Percentiles rank a stretch among this genome's conserved stretches.
phyloP scores from a whole-genome alignment of 2,113 vertebrate species.

The Salvelinus namaycush region DNA sequence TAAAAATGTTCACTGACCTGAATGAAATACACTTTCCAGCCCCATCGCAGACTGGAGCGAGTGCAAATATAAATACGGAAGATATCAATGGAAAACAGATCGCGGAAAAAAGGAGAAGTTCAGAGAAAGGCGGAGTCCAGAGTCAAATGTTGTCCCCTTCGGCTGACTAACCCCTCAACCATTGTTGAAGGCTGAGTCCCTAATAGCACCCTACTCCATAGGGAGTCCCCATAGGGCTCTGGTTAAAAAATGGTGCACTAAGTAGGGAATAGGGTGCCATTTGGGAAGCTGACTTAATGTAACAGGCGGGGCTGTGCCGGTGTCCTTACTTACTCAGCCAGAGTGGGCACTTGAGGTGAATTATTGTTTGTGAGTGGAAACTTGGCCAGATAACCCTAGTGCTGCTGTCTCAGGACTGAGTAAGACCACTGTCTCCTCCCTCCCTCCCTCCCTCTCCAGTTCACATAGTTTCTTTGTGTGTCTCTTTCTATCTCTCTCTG shows the following conservation, averaged over 20 bases:
- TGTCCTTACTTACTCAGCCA: slow-evolving; percentile 50
- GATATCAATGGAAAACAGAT: slow-evolving; percentile 67
- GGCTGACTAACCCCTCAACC: slow-evolving; percentile 32
- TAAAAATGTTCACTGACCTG: slow-evolving; percentile 66
- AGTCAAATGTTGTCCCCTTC: background rate
- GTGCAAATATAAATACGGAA: slow-evolving; percentile 67
- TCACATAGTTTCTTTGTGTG: slow-evolving; percentile 41
- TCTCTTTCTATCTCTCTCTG: background rate
- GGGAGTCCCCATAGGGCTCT: slow-evolving; percentile 5
- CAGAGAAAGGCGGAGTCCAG: slow-evolving; percentile 23
- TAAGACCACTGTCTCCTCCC: slow-evolving; percentile 68
- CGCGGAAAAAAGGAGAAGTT: slow-evolving; percentile 53
- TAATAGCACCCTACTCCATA: too few species aligned
- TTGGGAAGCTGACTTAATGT: too few species aligned
- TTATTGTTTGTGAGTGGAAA: slow-evolving; percentile 79
- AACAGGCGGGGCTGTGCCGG: slow-evolving; percentile 47
- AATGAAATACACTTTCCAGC: slow-evolving; percentile 61
- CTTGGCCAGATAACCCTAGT: slow-evolving; percentile 69
- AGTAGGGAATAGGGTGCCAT: too few species aligned
- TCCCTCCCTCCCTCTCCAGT: slow-evolving; percentile 54
- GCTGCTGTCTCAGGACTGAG: slow-evolving; percentile 68
- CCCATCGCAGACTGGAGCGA: slow-evolving; percentile 12
- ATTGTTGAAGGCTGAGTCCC: background rate
- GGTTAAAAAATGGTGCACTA: slow-evolving; percentile 8
- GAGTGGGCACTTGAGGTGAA: slow-evolving; percentile 74